Base-by-base conservation (phyloP, 2,113 vertebrate genomes). In the Alethe diademata region DNA sequence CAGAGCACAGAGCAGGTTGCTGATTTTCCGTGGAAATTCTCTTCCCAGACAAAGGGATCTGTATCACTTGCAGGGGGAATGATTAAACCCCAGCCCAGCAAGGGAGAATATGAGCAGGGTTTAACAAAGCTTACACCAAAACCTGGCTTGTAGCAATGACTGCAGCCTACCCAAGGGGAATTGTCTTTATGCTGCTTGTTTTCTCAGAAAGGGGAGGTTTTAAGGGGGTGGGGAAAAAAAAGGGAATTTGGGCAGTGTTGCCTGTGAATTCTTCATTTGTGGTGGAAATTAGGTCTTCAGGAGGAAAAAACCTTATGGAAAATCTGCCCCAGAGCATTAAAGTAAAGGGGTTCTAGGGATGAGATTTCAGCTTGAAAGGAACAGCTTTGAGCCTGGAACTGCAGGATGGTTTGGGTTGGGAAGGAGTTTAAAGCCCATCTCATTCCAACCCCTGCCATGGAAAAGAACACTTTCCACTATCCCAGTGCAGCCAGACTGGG, bases 1-100 rank as follows among this genome's bases (percentile, higher is more conserved):
- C 47, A 42, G 57, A 58, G 80, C 67, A 10, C 72, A 4, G 54
- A 35, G 56, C 78, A 81, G 50, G 69, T 19, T 23, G 85, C n/a
- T 28, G 60, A 13, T 89, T 91, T 87, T 84, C 69, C 6, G 2
- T 20, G 38, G 90, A 89, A 93, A 86, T 84, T 76, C 56, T 65
- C 54, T 66, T 73, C 71, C 58, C 38, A 33, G 43, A 51, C 50
- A 69, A 84, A 61, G 2, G 24, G 50, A 48, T 36, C 87, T 23
- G 16, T 36, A 8, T 12, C 40, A 19, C 35, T 29, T 14, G 33
- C 23, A 3, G 3, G 1, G 35, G 3, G 19, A 36, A 70, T n/a
- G 61, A 78, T 76, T 72, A 70, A 87, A 89, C 5, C 23, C 20
- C 23, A 1, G 2, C 28, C 61, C 48, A 33, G 62, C 14, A 6